Base-by-base conservation (phyloP, 2,888 invertebrate genomes). In the Agriopis marginaria region DNA sequence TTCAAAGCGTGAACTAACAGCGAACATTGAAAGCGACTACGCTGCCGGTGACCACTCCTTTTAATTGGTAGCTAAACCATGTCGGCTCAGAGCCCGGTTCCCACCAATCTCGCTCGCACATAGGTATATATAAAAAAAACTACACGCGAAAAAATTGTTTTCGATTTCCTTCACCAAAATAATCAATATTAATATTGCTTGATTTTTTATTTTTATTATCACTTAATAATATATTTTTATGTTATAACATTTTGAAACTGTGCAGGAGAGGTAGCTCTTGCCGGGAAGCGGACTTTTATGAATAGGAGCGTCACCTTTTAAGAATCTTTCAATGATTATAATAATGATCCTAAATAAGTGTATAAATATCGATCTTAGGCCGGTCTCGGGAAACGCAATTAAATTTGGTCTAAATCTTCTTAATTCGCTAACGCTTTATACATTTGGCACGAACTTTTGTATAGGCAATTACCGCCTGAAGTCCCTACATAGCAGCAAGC, bases 261-360 rank as follows among this genome's bases (percentile, higher is more conserved):
- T 32, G 32, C 32, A 32, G 4, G 32, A 1, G 32, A 32, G 32
- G 4, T 32, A 32, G 32, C 32, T 32, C 32, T 32, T 3, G 32
- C 32, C 32, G 32, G 32, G 32, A 4, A 32, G 32, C 32, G 2
- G 32, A 32, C 32, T 72, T 64, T 65, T 70, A 72, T 81, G 79
- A 80, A 79, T 78, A 78, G 77, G 77, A 79, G 80, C 78, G 78
- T 71, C 76, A 75, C 68, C 55, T 54, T 40, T 11, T 51, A 42
- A 40, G 49, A 40, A 45, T 44, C 40, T 32, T 47, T 66, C 8
- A 51, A 12, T 17, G 7, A 47, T 39, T 49, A 56, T 32, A 32
- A 32, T 32, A 32, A 32, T 32, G 32, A 23, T 39, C 12, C 23
- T 63, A 47, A 59, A 23, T 47, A 23, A 23, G 17, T n/a, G n/a